These are phyloP conservation scores for Pandemis cinnamomeana DNA, from an alignment of 2,888 invertebrate species.

Conservation along the genomic window DNA sequence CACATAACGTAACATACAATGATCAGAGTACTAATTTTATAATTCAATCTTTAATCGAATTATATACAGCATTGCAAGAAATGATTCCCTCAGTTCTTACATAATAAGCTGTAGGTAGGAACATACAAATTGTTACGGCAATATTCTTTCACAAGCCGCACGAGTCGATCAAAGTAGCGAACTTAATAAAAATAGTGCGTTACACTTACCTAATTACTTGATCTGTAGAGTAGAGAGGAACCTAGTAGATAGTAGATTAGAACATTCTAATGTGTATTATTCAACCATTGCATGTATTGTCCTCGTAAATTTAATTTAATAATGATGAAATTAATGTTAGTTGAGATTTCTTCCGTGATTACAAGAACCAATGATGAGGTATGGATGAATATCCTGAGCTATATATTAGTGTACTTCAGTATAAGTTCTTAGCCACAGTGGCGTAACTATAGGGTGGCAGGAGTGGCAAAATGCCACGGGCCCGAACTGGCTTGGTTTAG, in stretches of 20 bases:
- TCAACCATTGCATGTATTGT: neutral
- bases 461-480: too few species aligned
- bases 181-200: too few species aligned
- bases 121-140: constrained; percentile 23
- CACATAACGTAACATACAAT: neutral
- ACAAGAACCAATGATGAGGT: too few species aligned
- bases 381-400: too few species aligned
- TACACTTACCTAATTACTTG: neutral
- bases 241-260: neutral
- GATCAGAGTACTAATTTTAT: neutral
- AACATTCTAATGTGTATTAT: neutral
- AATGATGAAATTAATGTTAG: too few species aligned
- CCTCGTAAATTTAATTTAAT: too few species aligned
- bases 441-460: too few species aligned
- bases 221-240: neutral
- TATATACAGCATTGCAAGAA: constrained; percentile 27
- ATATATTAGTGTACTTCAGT: too few species aligned
- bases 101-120: neutral
- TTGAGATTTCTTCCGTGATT: too few species aligned
- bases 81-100: constrained; percentile 14
- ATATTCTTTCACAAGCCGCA: constrained; percentile 11
- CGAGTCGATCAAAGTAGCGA: neutral
- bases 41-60: constrained; percentile 26
- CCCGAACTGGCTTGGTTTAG: too few species aligned
- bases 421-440: too few species aligned